These are phyloP conservation scores for Cephalotes varians DNA, from an alignment of 2,888 invertebrate species.

Conservation along the genomic window DNA sequence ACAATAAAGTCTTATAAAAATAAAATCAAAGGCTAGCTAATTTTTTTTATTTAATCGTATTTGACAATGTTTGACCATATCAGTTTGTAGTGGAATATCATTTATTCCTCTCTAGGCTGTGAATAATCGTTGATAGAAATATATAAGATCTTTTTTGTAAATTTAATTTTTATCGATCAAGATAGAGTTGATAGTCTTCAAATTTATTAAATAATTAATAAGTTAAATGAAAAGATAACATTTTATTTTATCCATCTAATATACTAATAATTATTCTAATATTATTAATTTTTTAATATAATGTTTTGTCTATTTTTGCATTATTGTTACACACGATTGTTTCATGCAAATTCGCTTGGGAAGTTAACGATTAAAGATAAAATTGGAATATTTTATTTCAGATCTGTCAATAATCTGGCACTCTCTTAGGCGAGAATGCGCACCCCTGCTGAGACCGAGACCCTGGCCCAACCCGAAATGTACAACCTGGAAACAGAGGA, in stretches of 20 bases:
- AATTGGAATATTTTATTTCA: slow-evolving; percentile 52
- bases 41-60: background rate
- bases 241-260: background rate
- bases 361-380: background rate
- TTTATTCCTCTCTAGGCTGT: background rate
- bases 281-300: too few species aligned
- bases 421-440: slow-evolving; percentile 77
- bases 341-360: background rate
- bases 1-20: background rate
- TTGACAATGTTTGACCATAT: background rate
- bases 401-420: slow-evolving; percentile 41
- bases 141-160: background rate
- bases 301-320: background rate
- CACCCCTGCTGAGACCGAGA: slow-evolving; percentile 82
- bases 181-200: background rate
- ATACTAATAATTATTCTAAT: too few species aligned
- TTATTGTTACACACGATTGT: background rate
- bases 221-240: background rate
- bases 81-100: background rate
- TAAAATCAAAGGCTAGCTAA: background rate
- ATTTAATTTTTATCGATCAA: background rate
- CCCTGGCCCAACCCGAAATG: slow-evolving; percentile 79
- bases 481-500: slow-evolving; percentile 79
- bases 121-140: slow-evolving; percentile 4
- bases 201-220: background rate